These are phyloP conservation scores for Pteronotus mesoamericanus DNA, from an alignment of 2,797 vertebrate species.

Conservation along the genomic window DNA sequence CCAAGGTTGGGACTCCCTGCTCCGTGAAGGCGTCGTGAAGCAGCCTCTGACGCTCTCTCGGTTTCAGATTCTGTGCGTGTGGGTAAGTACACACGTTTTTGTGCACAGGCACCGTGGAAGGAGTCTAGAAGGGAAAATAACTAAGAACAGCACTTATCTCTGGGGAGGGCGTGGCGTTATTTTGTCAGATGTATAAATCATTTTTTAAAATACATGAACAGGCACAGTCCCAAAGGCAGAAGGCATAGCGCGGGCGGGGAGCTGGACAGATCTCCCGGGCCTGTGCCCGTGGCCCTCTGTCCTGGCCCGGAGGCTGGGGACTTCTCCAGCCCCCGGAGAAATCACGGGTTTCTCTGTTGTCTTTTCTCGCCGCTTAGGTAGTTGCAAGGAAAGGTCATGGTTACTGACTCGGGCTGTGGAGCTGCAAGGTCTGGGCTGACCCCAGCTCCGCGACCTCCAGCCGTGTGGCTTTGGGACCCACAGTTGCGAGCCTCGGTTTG, in stretches of 20 bases:
- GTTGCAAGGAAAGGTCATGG: neutral
- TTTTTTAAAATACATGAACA: neutral
- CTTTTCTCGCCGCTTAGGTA: neutral
- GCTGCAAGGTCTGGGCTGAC: neutral
- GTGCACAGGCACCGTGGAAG: neutral
- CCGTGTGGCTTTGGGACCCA: neutral
- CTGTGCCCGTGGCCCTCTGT: neutral
- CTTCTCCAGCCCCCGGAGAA: neutral
- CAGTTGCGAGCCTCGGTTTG: neutral
- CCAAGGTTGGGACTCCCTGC: neutral
- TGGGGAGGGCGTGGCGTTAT: neutral
- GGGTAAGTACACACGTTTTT: fast-evolving
- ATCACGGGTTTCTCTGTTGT: neutral
- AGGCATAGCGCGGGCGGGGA: too few species aligned
- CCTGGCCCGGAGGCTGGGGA: neutral
- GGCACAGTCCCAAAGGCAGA: neutral
- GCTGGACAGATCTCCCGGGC: neutral
- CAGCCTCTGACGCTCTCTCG: fast-evolving
- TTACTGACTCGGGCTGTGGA: neutral
- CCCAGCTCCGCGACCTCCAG: neutral
- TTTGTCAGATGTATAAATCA: neutral
- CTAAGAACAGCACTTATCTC: neutral
- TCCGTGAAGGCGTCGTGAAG: fast-evolving
- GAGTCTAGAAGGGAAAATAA: neutral
- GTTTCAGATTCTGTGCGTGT: neutral